These are phyloP conservation scores for Sylvia borin DNA, from an alignment of 2,797 vertebrate species.

Conservation along the genomic window DNA sequence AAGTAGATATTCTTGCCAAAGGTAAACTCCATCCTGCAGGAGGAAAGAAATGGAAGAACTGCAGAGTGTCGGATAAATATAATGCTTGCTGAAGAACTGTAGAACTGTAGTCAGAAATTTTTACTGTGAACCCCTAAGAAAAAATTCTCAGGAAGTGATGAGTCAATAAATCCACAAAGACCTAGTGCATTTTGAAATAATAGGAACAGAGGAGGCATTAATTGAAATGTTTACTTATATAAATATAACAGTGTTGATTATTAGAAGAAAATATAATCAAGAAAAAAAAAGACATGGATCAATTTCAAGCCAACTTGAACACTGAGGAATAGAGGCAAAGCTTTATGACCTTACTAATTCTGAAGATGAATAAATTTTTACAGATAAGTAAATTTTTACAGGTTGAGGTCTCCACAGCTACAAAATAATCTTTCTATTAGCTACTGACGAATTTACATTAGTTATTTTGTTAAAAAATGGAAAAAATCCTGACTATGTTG, in stretches of 20 bases:
- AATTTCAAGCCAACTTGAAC: not conserved
- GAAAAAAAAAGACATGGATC: not conserved
- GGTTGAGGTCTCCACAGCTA: not conserved
- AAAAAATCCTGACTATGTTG: not conserved
- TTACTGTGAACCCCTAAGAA: not conserved
- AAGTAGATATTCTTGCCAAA: not conserved
- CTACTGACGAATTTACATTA: not conserved
- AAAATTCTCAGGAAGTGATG: not conserved
- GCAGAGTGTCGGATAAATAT: not conserved
- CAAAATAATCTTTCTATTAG: not conserved
- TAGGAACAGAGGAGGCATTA: not conserved
- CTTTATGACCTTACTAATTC: not conserved
- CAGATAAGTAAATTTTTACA: not conserved
- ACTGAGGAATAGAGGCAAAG: not conserved
- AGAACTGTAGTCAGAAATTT: not conserved
- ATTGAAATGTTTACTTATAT: not conserved
- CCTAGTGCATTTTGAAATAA: not conserved
- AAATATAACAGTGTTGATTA: not conserved
- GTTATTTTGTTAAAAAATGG: not conserved
- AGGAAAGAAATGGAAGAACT: not conserved
- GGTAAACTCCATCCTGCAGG: not conserved
- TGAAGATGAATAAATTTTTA: not conserved
- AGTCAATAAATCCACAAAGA: not conserved
- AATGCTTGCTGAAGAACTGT: not conserved
- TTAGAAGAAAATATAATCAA: not conserved